Evolutionary conservation across 2,888 invertebrate genomes (phyloP).

Genomic region (Macrosiphum euphorbiae): DNA sequence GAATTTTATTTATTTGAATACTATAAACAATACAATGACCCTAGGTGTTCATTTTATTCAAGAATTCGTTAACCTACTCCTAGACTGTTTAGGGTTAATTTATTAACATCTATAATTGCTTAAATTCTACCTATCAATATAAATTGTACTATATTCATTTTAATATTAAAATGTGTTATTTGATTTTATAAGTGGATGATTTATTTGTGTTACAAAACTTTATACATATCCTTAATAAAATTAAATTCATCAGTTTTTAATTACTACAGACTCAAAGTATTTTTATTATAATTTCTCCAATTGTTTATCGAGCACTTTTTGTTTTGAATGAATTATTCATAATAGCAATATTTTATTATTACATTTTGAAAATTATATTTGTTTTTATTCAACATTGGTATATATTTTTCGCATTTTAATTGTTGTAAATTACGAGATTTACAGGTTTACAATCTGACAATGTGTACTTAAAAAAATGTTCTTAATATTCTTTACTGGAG

Average conservation of each 20-base stretch:
- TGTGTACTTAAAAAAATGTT: background rate
- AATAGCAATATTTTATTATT: background rate
- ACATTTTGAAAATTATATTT: background rate
- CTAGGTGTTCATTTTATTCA: background rate
- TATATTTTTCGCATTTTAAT: conserved; percentile 2
- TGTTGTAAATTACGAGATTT: background rate
- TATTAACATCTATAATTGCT: background rate
- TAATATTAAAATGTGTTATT: background rate
- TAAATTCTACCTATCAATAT: background rate
- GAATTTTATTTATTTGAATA: background rate
- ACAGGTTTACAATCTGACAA: background rate
- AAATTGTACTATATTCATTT: background rate
- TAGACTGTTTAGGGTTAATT: background rate
- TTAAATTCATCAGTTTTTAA: conserved; percentile 38
- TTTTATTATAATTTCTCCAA: conserved; percentile 8
- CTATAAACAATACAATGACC: background rate
- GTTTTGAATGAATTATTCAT: conserved; percentile 36
- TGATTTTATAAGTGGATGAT: background rate
- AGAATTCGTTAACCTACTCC: background rate
- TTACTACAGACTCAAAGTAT: conserved; percentile 8
- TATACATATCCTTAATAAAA: background rate
- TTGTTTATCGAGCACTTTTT: conserved; percentile 7
- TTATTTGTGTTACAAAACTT: conserved; percentile 13
- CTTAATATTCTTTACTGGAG: background rate
- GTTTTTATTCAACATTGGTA: background rate